A percentile compares a stretch with the other conserved stretches of the same genome.
phyloP scores from a whole-genome alignment of 2,888 invertebrate genomes.

The Hoplodrina ambigua region DNA sequence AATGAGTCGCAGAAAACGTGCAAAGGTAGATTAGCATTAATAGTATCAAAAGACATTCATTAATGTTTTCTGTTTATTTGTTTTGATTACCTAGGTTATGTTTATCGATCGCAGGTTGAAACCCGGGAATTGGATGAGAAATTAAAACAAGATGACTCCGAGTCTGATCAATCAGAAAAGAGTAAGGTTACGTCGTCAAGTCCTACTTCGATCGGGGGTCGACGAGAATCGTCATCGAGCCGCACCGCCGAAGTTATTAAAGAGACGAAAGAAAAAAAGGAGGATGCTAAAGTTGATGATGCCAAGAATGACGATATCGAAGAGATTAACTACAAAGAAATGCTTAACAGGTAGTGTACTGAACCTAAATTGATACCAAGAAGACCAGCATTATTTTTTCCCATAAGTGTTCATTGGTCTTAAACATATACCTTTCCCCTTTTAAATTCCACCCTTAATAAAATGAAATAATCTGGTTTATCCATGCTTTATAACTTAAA shows the following conservation, averaged over 20 bases:
- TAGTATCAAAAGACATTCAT: neutral
- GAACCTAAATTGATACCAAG: neutral
- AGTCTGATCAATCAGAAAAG: slow-evolving; percentile 91
- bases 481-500: neutral
- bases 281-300: slow-evolving; percentile 91
- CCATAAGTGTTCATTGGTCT: neutral
- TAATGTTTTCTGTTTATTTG: slow-evolving; percentile 51
- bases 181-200: slow-evolving; percentile 91
- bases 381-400: neutral
- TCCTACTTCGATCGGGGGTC: slow-evolving; percentile 87
- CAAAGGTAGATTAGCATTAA: slow-evolving; percentile 79
- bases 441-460: neutral
- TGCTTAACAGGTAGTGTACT: slow-evolving; percentile 63
- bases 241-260: slow-evolving; percentile 83
- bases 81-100: slow-evolving; percentile 88
- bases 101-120: slow-evolving; percentile 88
- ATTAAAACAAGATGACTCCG: slow-evolving; percentile 91
- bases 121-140: slow-evolving; percentile 92
- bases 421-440: neutral
- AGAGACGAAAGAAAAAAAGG: slow-evolving; percentile 82
- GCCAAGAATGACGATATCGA: slow-evolving; percentile 92
- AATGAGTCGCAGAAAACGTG: slow-evolving; percentile 91
- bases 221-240: slow-evolving; percentile 89
- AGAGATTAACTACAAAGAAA: slow-evolving; percentile 82
- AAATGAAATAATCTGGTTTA: neutral